Evolutionary conservation across 2,888 invertebrate genomes (phyloP), one percentile per base, ranked within the genome.

Genomic region (Drepana falcataria): DNA sequence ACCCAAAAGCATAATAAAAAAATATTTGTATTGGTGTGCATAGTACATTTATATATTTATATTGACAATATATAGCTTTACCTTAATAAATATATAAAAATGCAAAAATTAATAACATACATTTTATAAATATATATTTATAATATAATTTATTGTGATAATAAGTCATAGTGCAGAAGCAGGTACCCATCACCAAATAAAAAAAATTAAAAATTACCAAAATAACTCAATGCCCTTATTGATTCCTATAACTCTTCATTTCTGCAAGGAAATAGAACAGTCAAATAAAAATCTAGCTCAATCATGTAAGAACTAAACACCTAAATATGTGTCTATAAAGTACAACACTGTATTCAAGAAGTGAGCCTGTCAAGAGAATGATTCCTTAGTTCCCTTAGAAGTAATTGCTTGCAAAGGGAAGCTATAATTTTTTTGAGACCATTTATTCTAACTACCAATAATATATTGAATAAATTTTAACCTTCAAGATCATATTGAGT

Each of bases 221-320:
- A 68, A 21, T 21, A 58, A 63, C 56, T 63, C 60, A 59, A 68
- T 62, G 63, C 64, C 57, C 58, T 59, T 65, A 65, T 55, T 60
- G 66, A 65, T 62, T 59, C 58, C 64, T 85, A 89, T 63, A 89
- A 79, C 76, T 88, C 88, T 66, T 81, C 81, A 63, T 81, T 85
- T 84, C 89, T 89, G 89, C 58, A 88, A 88, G 69, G 82, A 83
- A 74, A 63, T 35, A 55, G 56, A 57, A 49, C 35, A 58, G 71
- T 61, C 54, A 67, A 60, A 21, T 21, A 21, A 21, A 59, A 64
- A 60, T 53, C 3, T 37, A 4, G 37, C 37, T 5, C 37, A 37
- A 37, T 21, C 1, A 21, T 21, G 21, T 21, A 21, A 21, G 21
- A 21, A 21, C 21, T 21, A 21, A 21, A 21, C 21, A 21, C 21